A percentile compares a stretch with the other conserved stretches of the same genome.
Evolutionary conservation across 2,113 vertebrate species (phyloP).

Genomic region (Clinocottus analis): DNA sequence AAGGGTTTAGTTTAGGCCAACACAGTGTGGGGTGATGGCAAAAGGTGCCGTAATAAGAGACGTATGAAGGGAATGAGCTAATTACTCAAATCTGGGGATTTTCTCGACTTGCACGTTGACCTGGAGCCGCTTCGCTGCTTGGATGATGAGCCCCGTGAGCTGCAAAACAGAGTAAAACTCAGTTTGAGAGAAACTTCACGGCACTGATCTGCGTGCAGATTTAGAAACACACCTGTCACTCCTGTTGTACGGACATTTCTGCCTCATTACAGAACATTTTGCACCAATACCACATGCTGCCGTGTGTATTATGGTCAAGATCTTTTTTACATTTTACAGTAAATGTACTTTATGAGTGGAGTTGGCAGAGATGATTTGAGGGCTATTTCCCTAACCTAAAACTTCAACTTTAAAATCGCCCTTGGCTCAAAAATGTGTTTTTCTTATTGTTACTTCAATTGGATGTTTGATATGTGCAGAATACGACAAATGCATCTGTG

Average conservation of each 20-base stretch:
- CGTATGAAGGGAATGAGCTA: neutral
- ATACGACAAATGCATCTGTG: neutral
- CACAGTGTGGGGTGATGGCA: neutral
- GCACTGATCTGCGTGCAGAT: neutral
- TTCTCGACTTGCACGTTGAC: constrained; percentile 88
- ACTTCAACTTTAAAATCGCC: neutral
- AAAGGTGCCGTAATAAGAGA: neutral
- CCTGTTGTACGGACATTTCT: neutral
- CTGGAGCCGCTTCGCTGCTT: constrained; percentile 91
- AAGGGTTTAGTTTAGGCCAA: neutral
- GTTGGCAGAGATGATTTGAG: neutral
- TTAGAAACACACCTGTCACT: neutral
- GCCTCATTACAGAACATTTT: neutral
- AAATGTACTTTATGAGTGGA: neutral
- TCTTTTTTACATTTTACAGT: neutral
- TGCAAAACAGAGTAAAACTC: constrained; percentile 68
- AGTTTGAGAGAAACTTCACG: neutral
- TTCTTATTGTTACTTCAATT: neutral
- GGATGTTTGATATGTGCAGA: neutral
- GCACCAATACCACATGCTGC: neutral
- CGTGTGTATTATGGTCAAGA: neutral
- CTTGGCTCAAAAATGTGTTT: neutral
- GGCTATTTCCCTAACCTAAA: neutral
- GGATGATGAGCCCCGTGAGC: constrained; percentile 91
- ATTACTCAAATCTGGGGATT: constrained; percentile 87